Conservation (phyloP, 2,888 invertebrate species). For the Agelastica alni region DNA sequence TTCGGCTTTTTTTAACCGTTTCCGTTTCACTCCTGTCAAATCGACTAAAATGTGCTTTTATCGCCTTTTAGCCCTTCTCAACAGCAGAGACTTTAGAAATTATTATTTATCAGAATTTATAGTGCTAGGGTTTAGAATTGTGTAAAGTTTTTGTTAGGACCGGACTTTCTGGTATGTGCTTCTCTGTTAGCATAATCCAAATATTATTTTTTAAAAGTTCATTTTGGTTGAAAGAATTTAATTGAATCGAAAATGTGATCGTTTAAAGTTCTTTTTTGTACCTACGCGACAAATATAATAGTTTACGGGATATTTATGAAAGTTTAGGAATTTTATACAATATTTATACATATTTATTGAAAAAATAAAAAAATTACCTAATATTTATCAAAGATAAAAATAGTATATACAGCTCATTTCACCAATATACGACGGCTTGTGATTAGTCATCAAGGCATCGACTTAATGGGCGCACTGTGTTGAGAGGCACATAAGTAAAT, state of each 20-base stretch:
- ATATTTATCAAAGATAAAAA: no score
- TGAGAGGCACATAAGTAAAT: no score
- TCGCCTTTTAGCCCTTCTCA: conserved; percentile 33
- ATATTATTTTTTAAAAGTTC: conserved; percentile 12
- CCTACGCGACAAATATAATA: no score
- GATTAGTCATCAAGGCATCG: no score
- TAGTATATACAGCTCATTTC: no score
- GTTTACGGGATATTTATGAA: no score
- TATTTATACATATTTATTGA: no score
- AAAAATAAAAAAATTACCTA: no score
- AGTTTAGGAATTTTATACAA: no score
- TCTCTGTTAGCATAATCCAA: conserved; percentile 3
- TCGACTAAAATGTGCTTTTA: conserved; percentile 39
- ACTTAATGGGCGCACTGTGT: no score
- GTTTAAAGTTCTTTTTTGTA: no score
- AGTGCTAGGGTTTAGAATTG: conserved; percentile 31
- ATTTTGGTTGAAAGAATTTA: conserved; percentile 4
- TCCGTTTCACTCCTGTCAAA: conserved; percentile 38
- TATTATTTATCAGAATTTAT: conserved; percentile 35
- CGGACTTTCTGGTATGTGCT: conserved; percentile 2
- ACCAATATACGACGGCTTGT: no score
- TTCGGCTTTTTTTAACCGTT: conserved; percentile 23
- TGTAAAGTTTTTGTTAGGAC: conserved; percentile 12
- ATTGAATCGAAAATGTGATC: neutral
- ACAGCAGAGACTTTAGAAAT: conserved; percentile 30